These are phyloP conservation scores for Cyrtonyx montezumae DNA, from an alignment of 2,113 vertebrate genomes.

Conservation along the genomic window DNA sequence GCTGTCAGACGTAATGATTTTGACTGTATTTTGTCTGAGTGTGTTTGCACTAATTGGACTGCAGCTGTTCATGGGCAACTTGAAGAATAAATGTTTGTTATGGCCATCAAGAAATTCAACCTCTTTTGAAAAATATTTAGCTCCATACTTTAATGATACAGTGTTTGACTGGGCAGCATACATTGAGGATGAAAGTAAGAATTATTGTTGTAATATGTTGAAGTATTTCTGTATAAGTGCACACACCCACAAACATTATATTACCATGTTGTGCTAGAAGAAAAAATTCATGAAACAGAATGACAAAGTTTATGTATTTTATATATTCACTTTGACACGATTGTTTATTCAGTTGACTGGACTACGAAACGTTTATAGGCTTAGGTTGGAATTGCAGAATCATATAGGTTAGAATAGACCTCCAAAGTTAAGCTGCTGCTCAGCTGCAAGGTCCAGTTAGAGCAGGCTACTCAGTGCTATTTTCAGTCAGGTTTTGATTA, in stretches of 20 bases:
- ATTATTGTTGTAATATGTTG: neutral
- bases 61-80: constrained; percentile 93
- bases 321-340: rapidly evolving
- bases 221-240: neutral
- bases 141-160: constrained; percentile 39
- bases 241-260: neutral
- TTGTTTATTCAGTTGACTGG: neutral
- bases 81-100: constrained; percentile 89
- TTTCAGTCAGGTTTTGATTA: neutral
- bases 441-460: neutral
- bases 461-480: neutral
- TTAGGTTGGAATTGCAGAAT: neutral
- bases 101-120: constrained; percentile 28
- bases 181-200: constrained; percentile 59
- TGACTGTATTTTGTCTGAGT: constrained; percentile 97
- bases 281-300: neutral
- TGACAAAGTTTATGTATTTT: neutral
- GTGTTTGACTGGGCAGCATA: constrained; percentile 62
- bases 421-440: neutral
- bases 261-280: neutral
- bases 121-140: neutral
- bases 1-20: constrained; percentile 95
- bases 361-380: neutral
- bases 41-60: constrained; percentile 95
- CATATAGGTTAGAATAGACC: neutral